phyloP scores from a whole-genome alignment of 2,113 vertebrate species.

The Pygoscelis antarcticus region DNA sequence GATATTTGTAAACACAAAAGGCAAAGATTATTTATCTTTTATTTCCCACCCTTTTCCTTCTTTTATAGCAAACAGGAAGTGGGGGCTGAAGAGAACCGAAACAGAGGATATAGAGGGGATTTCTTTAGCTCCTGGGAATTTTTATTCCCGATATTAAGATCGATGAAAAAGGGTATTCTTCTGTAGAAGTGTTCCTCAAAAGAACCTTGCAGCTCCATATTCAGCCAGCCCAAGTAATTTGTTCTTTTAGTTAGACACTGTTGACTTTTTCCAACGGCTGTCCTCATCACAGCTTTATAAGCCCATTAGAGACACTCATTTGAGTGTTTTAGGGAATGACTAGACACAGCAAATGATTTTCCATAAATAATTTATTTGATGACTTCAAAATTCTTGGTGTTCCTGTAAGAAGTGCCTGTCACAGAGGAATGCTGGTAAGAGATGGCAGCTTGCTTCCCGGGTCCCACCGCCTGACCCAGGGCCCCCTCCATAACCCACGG shows the following conservation, averaged over 20 bases:
- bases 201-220: not conserved
- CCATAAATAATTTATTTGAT: constrained; percentile 50
- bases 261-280: not conserved
- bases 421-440: constrained; percentile 33
- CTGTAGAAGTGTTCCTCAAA: not conserved
- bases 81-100: not conserved
- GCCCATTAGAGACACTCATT: constrained; percentile 41
- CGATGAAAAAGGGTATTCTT: not conserved
- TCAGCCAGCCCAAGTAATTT: not conserved
- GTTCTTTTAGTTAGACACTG: not conserved
- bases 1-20: not conserved
- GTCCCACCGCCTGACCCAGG: not conserved
- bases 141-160: not conserved
- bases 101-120: not conserved
- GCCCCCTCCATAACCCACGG: not conserved
- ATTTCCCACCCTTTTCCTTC: not conserved
- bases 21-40: not conserved
- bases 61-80: not conserved
- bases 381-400: not conserved
- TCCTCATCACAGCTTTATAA: constrained; percentile 43
- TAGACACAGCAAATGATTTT: constrained; percentile 49
- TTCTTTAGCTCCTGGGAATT: not conserved
- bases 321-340: constrained; percentile 52
- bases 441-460: not conserved
- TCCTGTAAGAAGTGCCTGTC: constrained; percentile 47